Evolutionary conservation across 23 tunicate genomes (phyloP).

Genomic region (Ciona savignyi): DNA sequence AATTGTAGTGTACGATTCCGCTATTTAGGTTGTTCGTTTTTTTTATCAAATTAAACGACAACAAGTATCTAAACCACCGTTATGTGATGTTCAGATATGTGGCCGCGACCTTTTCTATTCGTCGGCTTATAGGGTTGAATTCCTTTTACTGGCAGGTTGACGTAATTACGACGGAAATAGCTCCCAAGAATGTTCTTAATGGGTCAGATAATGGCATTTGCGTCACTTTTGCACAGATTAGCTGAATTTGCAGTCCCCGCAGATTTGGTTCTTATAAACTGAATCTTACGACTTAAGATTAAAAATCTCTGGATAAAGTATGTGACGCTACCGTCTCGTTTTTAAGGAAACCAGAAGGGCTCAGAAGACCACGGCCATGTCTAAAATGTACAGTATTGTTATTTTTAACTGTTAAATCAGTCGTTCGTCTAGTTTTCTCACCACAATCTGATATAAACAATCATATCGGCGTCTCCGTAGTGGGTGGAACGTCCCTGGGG

Average conservation of each 20-base stretch:
- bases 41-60: too few species aligned
- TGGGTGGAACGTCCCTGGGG: too few species aligned
- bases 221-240: background rate
- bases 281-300: background rate
- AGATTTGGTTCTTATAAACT: background rate
- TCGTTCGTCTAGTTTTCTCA: background rate
- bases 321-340: background rate
- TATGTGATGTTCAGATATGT: too few species aligned
- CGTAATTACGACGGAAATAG: background rate
- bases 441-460: background rate
- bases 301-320: background rate
- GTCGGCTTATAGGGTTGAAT: too few species aligned
- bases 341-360: background rate
- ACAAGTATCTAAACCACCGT: too few species aligned
- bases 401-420: background rate
- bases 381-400: background rate
- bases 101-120: too few species aligned
- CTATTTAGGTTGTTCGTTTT: too few species aligned
- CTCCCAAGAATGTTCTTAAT: background rate
- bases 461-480: background rate
- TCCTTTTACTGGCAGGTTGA: background rate
- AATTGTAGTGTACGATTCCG: too few species aligned
- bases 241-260: background rate
- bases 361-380: background rate
- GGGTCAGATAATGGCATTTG: background rate